These are phyloP conservation scores for Hedya salicella DNA, from an alignment of 2,888 invertebrate genomes.

Conservation along the genomic window DNA sequence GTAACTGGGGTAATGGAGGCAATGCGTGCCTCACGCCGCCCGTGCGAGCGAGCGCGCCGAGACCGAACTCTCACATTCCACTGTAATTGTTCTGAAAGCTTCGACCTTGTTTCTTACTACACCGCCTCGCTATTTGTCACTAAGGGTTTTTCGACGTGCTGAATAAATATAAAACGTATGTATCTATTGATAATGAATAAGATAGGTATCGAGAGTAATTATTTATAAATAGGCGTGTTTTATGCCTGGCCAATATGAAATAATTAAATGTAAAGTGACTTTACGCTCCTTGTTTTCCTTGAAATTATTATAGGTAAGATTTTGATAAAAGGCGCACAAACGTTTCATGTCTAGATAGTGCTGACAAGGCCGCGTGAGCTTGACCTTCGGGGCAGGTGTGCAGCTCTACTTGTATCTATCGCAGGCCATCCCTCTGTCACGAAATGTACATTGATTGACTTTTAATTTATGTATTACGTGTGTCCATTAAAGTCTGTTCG, in stretches of 20 bases:
- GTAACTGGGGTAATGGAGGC: constrained; percentile 51
- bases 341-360: constrained; percentile 4
- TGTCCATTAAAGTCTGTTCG: too few relatives aligned
- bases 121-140: constrained; percentile 18
- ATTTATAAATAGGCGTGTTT: neutral
- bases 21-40: constrained; percentile 46
- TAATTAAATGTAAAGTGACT: neutral
- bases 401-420: neutral
- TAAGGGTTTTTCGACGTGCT: constrained; percentile 14
- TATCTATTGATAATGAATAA: neutral
- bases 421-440: neutral
- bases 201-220: neutral
- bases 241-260: neutral
- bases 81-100: constrained; percentile 67
- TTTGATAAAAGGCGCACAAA: neutral
- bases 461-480: neutral
- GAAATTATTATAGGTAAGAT: neutral
- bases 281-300: too few relatives aligned
- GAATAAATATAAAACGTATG: neutral
- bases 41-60: constrained; percentile 37
- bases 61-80: constrained; percentile 59
- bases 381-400: constrained; percentile 22
- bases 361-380: constrained; percentile 1
- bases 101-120: constrained; percentile 56
- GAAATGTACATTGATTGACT: neutral